Evolutionary conservation across 2,888 invertebrate species (phyloP), one percentile per base, ranked within the genome.

Genomic region (Trilocha varians): DNA sequence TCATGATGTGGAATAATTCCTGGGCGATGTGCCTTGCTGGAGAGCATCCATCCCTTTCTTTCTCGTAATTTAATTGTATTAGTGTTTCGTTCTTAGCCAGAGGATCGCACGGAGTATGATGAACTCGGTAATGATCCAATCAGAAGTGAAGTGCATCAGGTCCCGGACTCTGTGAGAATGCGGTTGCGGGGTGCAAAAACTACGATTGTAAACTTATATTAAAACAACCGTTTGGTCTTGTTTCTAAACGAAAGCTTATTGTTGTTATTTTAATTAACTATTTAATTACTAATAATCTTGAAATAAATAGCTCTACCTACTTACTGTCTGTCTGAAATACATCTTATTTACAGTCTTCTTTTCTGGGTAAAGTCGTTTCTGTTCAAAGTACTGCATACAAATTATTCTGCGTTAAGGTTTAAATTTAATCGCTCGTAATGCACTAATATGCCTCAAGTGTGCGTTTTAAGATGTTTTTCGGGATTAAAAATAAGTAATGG

Each of bases 51-150:
- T 66, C 70, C 60, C 62, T 69, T 54, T 72, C 70, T 40, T 34
- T 53, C 55, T 45, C 44, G 40, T 5, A 39, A 41, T 42, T 16
- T 32, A 18, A 35, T 43, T 44, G 53, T 70, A 65, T 57, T 44
- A 55, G 49, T 43, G 53, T 83, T 82, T 66, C 75, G 62, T 53
- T 84, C 76, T 47, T 55, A 59, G 74, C 75, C 75, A 56, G 78
- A 75, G 79, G 79, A 79, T 79, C 78, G 83, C 79, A 71, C 74
- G 74, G 76, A 76, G 82, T 83, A 85, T 85, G 84, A 85, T 85
- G 85, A 85, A 83, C 85, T 83, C 84, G 80, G 85, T 85, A 85
- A 85, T 85, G 85, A 85, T 84, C 85, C 85, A 85, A 85, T 85
- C 85, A 85, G 76, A 85, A 83, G 65, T 84, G 84, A 85, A 83